A percentile compares a stretch with the other conserved stretches of the same genome.
Evolutionary conservation across 2,113 vertebrate species (phyloP).

Genomic region (Capreolus pygargus): DNA sequence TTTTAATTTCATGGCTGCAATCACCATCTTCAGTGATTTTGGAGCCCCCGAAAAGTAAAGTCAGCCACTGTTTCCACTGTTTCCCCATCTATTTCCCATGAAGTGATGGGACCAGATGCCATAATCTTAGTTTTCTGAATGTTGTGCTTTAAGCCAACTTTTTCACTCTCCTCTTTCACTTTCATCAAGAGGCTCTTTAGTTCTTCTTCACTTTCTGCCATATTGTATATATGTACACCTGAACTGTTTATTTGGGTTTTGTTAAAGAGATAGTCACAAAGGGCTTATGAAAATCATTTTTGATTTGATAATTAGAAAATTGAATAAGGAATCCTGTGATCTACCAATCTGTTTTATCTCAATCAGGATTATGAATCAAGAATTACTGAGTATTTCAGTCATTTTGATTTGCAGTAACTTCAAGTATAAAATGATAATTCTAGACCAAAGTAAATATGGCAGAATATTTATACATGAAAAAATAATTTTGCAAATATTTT

Average conservation of each 20-base stretch:
- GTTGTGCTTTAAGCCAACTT: background rate
- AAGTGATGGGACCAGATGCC: background rate
- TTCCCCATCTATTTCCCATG: background rate
- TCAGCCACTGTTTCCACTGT: background rate
- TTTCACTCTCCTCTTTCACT: background rate
- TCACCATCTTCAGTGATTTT: background rate
- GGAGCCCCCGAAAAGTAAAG: background rate
- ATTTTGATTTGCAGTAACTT: conserved; percentile 77
- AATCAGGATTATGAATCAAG: conserved; percentile 64
- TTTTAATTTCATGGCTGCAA: background rate
- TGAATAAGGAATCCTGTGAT: conserved; percentile 73
- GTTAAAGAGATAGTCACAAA: conserved; percentile 65
- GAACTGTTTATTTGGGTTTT: conserved; percentile 66
- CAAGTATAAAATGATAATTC: conserved; percentile 69
- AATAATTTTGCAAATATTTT: conserved; percentile 87
- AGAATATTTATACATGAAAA: conserved; percentile 86
- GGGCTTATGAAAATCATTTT: conserved; percentile 74
- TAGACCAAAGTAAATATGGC: conserved; percentile 87
- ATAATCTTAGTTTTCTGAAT: background rate
- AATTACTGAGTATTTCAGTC: conserved; percentile 64
- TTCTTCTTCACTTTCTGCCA: background rate
- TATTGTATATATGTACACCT: conserved; percentile 68
- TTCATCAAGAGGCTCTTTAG: background rate
- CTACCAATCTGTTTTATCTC: conserved; percentile 71
- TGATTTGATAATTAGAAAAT: conserved; percentile 72